phyloP scores from a whole-genome alignment of 2,888 invertebrate species.

The Scelioninae gen. 2 region DNA sequence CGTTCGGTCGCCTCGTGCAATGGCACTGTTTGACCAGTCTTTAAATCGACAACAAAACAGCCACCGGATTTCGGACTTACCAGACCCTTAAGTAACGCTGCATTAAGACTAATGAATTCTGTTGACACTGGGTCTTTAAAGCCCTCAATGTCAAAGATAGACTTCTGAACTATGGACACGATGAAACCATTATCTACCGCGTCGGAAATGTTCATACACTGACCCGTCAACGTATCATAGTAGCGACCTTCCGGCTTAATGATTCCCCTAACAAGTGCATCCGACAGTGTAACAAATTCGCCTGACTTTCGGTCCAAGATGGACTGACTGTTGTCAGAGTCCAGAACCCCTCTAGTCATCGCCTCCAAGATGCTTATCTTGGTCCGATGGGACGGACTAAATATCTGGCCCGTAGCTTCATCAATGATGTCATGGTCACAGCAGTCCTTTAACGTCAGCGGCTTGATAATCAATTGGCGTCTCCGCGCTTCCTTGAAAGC shows the following conservation, averaged over 20 bases:
- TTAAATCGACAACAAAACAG: slow-evolving; percentile 83
- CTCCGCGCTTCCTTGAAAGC: slow-evolving; percentile 89
- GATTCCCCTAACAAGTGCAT: slow-evolving; percentile 89
- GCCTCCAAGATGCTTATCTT: slow-evolving; percentile 90
- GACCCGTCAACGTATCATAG: slow-evolving; percentile 82
- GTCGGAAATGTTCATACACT: slow-evolving; percentile 86
- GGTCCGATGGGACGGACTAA: slow-evolving; percentile 87
- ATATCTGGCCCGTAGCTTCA: slow-evolving; percentile 82
- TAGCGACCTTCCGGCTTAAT: slow-evolving; percentile 86
- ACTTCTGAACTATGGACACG: slow-evolving; percentile 89
- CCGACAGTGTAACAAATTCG: slow-evolving; percentile 87
- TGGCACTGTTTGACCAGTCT: slow-evolving; percentile 84
- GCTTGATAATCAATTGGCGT: slow-evolving; percentile 88
- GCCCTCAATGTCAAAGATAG: slow-evolving; percentile 94
- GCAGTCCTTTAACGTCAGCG: slow-evolving; percentile 93
- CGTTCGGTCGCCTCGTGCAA: slow-evolving; percentile 87
- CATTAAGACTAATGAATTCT: slow-evolving; percentile 89
- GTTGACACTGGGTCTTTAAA: slow-evolving; percentile 89
- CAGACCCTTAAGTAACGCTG: slow-evolving; percentile 85
- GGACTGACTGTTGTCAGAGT: slow-evolving; percentile 89
- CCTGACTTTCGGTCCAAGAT: slow-evolving; percentile 88
- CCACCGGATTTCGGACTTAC: slow-evolving; percentile 85
- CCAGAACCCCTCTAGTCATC: slow-evolving; percentile 90
- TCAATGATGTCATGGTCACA: slow-evolving; percentile 88
- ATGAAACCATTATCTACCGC: slow-evolving; percentile 94